Evolutionary conservation across 2,113 vertebrate species (phyloP).

Genomic region (Syrrhaptes paradoxus): DNA sequence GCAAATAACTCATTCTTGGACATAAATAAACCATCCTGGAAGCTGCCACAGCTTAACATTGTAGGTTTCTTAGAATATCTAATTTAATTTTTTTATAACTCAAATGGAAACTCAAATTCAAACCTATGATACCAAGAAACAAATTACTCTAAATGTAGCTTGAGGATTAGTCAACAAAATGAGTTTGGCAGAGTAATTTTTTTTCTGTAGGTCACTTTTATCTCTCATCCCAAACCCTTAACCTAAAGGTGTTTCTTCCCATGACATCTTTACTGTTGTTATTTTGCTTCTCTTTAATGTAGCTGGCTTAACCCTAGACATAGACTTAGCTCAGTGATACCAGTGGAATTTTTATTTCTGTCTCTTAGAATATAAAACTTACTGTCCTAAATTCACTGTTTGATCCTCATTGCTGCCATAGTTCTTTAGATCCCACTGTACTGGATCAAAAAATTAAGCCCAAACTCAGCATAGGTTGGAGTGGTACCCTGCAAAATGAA

Average conservation of each 20-base stretch:
- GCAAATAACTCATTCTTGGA: not conserved
- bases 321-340: not conserved
- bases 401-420: not conserved
- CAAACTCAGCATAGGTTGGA: accelerated
- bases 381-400: not conserved
- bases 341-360: not conserved
- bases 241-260: not conserved
- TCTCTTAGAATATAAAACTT: not conserved
- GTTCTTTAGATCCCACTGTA: not conserved
- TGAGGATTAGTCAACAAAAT: not conserved
- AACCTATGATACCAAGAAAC: not conserved
- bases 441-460: not conserved
- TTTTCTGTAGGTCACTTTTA: not conserved
- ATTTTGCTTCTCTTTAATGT: not conserved
- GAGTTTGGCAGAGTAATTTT: not conserved
- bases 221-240: not conserved
- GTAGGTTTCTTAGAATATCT: not conserved
- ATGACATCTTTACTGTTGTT: not conserved
- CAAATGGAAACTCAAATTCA: not conserved
- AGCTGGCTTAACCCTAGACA: not conserved
- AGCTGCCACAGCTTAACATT: not conserved
- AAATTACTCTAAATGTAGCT: not conserved
- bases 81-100: not conserved
- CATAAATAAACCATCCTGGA: not conserved
- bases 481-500: not conserved